Evolutionary conservation across 2,113 vertebrate species (phyloP), one percentile per base, ranked within the genome.

Genomic region (Nettapus auritus): DNA sequence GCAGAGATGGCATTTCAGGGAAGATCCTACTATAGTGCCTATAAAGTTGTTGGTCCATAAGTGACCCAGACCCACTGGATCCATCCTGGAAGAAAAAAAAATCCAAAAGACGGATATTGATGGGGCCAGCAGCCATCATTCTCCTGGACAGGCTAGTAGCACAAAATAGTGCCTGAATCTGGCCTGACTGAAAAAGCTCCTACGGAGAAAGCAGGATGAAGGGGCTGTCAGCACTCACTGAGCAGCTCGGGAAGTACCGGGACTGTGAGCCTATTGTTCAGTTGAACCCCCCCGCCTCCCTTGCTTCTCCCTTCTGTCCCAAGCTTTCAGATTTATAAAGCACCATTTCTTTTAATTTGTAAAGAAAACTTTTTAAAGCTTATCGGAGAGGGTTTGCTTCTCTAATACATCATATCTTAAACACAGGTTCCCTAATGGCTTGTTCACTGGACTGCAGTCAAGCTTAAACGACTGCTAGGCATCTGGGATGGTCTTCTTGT

Each of bases 221-320:
- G 83, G 90, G n/a, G 64, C 88, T 97, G 94, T 97, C 97, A 91
- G 90, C 92, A 86, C 94, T 71, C 68, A 64, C 56, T 6, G 9
- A 83, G 83, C 93, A 57, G 92, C 74, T 90, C 38, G 40, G 88
- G 92, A 94, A 93, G 80, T 46, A 3, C 70, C 28, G 83, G 83
- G 48, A 88, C 89, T 94, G 74, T 76, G 81, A 94, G 86, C 34
- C 86, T 88, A 79, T 93, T 95, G 93, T 90, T 92, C 67, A 48
- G 6, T 5, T 22, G 59, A 67, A 93, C 20, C 46, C 46, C 46
- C 46, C 19, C 44, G 26, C 25, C 17, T 38, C 36, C 5, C 25
- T n/a, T 6, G 6, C 67, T 82, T 87, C 75, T 85, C 57, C 82
- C 44, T 22, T 75, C 56, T 5, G 3, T 36, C 53, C 69, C 82